These are phyloP conservation scores for Archips xylosteana DNA, from an alignment of 2,888 invertebrate genomes.

Conservation along the genomic window DNA sequence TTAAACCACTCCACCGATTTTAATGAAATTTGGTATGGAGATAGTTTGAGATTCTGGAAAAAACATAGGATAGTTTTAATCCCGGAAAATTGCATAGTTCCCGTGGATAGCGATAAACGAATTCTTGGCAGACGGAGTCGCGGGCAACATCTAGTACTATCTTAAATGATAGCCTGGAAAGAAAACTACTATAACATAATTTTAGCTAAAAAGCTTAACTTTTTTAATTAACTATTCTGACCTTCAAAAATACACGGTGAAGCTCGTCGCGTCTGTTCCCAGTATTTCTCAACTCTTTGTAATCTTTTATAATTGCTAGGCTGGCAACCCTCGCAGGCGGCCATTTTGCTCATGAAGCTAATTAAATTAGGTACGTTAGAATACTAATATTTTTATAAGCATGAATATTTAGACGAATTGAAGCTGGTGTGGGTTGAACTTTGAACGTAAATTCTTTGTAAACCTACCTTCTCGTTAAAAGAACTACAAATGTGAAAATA, in stretches of 20 bases:
- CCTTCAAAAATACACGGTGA: neutral
- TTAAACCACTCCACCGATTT: no score
- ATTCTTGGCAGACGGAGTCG: no score
- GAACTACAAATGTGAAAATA: neutral
- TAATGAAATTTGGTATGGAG: no score
- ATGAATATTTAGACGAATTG: conserved; percentile 15
- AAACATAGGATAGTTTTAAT: no score
- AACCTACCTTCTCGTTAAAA: neutral
- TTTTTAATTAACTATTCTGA: neutral
- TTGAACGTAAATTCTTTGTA: neutral
- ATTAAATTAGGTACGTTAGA: conserved; percentile 24
- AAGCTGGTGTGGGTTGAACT: neutral
- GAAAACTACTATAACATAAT: neutral
- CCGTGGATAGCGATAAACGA: no score
- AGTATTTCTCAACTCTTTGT: neutral
- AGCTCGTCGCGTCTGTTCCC: neutral
- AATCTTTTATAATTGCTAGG: conserved; percentile 4
- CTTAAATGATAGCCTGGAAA: neutral
- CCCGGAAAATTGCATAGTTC: no score
- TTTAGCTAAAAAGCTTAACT: no score
- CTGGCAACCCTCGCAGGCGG: conserved; percentile 6
- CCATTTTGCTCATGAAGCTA: conserved; percentile 14
- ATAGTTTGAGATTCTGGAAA: no score
- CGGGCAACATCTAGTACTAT: no score
- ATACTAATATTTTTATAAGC: conserved; percentile 29